These are phyloP conservation scores for Crotalus horridus DNA, from an alignment of 2,113 vertebrate genomes.

Conservation along the genomic window DNA sequence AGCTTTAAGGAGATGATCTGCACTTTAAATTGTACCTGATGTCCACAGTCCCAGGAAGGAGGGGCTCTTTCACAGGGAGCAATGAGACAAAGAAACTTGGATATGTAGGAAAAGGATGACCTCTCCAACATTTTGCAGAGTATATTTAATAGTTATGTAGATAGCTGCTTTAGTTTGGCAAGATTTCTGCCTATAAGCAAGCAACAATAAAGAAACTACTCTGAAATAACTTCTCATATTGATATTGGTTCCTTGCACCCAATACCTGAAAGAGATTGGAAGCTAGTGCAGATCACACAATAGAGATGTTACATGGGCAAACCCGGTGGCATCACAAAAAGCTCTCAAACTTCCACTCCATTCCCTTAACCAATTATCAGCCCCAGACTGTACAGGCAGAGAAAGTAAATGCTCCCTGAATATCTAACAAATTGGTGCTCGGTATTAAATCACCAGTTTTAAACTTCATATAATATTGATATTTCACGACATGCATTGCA, in stretches of 20 bases:
- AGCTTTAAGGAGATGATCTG: too few relatives aligned
- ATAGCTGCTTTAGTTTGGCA: too few relatives aligned
- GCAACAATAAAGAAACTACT: not conserved
- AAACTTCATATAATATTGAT: constrained; percentile 54
- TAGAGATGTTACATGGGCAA: not conserved
- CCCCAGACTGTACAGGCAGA: not conserved
- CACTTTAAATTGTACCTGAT: too few relatives aligned
- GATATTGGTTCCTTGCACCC: not conserved
- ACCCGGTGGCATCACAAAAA: not conserved
- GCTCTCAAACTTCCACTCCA: not conserved
- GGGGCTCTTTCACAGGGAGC: too few relatives aligned
- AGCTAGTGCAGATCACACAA: not conserved
- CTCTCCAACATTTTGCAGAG: too few relatives aligned
- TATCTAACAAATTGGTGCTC: constrained; percentile 4
- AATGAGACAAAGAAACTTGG: too few relatives aligned
- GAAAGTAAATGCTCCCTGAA: not conserved
- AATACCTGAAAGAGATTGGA: not conserved
- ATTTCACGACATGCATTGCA: constrained; percentile 61
- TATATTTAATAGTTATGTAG: too few relatives aligned
- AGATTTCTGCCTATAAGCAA: too few relatives aligned
- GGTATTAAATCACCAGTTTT: constrained; percentile 44
- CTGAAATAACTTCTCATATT: not conserved
- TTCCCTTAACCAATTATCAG: constrained; percentile 1
- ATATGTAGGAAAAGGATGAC: too few relatives aligned
- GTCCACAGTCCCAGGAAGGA: too few relatives aligned